Conservation (phyloP, 1,140 invertebrate species). For the Acromyrmex charruanus region DNA sequence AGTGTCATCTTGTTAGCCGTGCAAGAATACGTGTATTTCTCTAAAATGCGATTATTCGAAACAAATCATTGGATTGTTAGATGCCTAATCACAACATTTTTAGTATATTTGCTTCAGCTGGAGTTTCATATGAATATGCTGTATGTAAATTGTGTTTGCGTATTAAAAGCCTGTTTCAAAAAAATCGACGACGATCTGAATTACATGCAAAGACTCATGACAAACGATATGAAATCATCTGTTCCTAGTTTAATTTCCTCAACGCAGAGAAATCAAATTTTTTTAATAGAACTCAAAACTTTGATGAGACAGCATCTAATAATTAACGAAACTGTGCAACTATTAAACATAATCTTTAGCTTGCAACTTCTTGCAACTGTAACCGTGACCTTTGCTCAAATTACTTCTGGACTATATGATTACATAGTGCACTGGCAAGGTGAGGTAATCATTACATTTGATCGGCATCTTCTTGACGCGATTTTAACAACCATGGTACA, state of each 20-base stretch:
- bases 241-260: conserved; percentile 70
- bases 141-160: not conserved
- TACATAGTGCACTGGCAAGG: conserved; percentile 71
- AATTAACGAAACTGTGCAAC: conserved; percentile 75
- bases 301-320: conserved; percentile 78
- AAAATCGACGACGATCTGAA: not conserved
- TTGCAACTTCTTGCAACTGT: conserved; percentile 71
- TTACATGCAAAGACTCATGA: not conserved
- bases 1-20: not conserved
- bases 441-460: not conserved
- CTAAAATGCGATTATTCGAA: not conserved
- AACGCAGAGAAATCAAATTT: conserved; percentile 73
- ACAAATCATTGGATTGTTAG: not conserved
- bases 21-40: not conserved
- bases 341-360: conserved; percentile 78
- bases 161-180: conserved; percentile 1
- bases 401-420: conserved; percentile 78
- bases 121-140: not conserved
- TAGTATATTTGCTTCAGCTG: not conserved
- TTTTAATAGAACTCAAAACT: conserved; percentile 73
- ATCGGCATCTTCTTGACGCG: not conserved
- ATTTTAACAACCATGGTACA: conserved; percentile 5
- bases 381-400: conserved; percentile 75
- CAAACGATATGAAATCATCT: conserved; percentile 54
- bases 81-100: not conserved